Evolutionary conservation across 2,888 invertebrate species (phyloP).

Genomic region (Saturnia pavonia): DNA sequence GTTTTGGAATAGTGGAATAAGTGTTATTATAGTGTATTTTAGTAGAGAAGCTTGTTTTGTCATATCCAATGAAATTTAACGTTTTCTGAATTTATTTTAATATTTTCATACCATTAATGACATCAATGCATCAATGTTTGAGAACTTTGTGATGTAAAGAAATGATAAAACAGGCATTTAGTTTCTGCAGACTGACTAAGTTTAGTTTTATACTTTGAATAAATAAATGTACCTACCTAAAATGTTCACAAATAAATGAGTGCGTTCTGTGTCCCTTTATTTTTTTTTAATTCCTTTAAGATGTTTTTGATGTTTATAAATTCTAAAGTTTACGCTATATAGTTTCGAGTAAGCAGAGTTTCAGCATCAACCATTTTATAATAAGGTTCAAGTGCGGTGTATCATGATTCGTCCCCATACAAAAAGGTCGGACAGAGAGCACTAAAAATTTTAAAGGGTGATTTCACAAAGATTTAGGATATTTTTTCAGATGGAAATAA

Average conservation of each 20-base stretch:
- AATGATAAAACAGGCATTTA: neutral
- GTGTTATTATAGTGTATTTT: conserved; percentile 1
- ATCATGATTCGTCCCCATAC: too few relatives aligned
- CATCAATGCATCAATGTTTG: too few relatives aligned
- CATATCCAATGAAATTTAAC: neutral
- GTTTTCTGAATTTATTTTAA: neutral
- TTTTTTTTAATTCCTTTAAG: neutral
- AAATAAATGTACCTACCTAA: neutral
- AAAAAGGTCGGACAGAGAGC: too few relatives aligned
- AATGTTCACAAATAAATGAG: neutral
- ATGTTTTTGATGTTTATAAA: neutral
- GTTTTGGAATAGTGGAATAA: neutral
- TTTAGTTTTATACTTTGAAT: neutral
- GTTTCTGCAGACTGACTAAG: neutral
- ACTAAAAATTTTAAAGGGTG: too few relatives aligned
- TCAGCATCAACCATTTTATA: too few relatives aligned
- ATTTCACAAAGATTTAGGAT: too few relatives aligned
- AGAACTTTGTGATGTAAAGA: too few relatives aligned
- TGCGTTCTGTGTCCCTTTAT: neutral
- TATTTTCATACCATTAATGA: too few relatives aligned
- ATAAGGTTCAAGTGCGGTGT: too few relatives aligned
- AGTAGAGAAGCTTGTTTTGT: neutral
- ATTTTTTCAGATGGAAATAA: too few relatives aligned
- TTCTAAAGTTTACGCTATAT: too few relatives aligned
- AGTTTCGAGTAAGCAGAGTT: too few relatives aligned